A percentile compares a stretch with the other conserved stretches of the same genome.
These are phyloP conservation scores for Poecilia wingei DNA, from an alignment of 2,797 vertebrate genomes.

Conservation along the genomic window DNA sequence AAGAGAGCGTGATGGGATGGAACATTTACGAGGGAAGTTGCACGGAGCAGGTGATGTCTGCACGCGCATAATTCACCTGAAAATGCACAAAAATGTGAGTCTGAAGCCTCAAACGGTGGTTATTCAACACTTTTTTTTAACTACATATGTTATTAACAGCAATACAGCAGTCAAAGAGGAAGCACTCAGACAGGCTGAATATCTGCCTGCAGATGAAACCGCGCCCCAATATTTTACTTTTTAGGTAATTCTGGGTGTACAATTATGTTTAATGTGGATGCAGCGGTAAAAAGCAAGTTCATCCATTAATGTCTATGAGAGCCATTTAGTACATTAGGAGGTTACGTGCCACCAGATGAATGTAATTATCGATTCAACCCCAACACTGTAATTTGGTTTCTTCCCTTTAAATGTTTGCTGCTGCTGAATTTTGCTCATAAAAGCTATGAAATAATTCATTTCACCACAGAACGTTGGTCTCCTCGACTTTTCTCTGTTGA, in stretches of 20 bases:
- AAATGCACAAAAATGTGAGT: constrained; percentile 5
- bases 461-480: too few species aligned
- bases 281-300: constrained; percentile 29
- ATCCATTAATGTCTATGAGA: constrained; percentile 47
- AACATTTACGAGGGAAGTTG: background rate
- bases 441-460: constrained; percentile 7
- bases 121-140: background rate
- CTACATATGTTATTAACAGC: constrained; percentile 13
- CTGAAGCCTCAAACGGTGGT: constrained; percentile 2
- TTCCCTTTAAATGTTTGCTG: constrained; percentile 10
- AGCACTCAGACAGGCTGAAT: background rate
- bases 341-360: constrained; percentile 43
- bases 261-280: constrained; percentile 31
- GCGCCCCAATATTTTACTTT: constrained; percentile 22
- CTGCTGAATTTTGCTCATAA: constrained; percentile 5
- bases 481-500: background rate
- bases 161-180: background rate
- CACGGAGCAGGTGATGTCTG: background rate
- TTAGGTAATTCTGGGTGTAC: constrained; percentile 7
- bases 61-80: background rate
- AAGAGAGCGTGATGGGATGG: background rate
- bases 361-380: constrained; percentile 42
- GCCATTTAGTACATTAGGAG: constrained; percentile 50
- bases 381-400: constrained; percentile 9
- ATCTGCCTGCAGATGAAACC: background rate